Evolutionary conservation across 2,797 vertebrate species (phyloP).

Genomic region (Cygnus olor): DNA sequence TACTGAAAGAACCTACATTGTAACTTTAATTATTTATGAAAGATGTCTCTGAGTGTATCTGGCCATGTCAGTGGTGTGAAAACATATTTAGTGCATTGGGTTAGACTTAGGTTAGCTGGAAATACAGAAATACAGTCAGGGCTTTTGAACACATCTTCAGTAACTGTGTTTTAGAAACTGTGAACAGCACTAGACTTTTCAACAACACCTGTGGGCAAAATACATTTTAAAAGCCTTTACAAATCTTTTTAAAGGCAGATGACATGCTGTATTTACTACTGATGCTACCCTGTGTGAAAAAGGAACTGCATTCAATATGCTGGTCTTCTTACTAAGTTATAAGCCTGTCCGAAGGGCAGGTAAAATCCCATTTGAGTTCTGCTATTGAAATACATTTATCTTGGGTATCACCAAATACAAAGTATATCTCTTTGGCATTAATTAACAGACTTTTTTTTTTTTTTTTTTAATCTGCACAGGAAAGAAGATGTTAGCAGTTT

Average conservation of each 20-base stretch:
- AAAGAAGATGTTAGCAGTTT: neutral
- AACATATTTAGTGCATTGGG: neutral
- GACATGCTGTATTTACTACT: neutral
- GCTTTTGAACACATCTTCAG: neutral
- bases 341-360: neutral
- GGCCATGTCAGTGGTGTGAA: neutral
- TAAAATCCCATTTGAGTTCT: neutral
- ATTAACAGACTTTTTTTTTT: neutral
- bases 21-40: neutral
- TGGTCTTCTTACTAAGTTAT: neutral
- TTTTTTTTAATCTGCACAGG: neutral
- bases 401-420: neutral
- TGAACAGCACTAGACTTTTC: neutral
- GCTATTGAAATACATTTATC: neutral
- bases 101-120: neutral
- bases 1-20: neutral
- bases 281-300: neutral
- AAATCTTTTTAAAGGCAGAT: neutral
- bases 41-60: neutral
- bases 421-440: neutral
- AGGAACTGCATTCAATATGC: accelerated
- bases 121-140: neutral
- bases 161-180: neutral
- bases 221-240: neutral
- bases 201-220: neutral